Evolutionary conservation across 2,113 vertebrate species (phyloP).

Genomic region (Actenoides lindsayi): DNA sequence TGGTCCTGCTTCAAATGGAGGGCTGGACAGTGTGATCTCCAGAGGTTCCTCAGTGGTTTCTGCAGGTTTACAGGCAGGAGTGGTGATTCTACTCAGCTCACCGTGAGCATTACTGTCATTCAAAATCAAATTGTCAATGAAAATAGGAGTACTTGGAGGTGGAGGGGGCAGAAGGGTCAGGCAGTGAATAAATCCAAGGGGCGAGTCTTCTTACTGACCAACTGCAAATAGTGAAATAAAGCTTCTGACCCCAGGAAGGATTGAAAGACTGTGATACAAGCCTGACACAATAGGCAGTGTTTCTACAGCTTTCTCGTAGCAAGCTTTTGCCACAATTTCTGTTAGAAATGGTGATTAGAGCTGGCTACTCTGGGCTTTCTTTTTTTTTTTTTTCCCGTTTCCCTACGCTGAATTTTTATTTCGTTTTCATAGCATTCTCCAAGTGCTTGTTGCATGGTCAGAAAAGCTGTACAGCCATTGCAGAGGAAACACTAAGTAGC

Average conservation of each 20-base stretch:
- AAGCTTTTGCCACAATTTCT: not conserved
- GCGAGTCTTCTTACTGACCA: not conserved
- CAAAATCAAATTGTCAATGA: not conserved
- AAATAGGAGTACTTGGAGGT: not conserved
- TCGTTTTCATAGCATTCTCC: not conserved
- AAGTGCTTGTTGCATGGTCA: not conserved
- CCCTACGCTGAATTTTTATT: accelerated
- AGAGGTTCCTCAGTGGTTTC: not conserved
- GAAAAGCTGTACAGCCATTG: not conserved
- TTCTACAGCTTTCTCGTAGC: not conserved
- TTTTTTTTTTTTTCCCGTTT: not conserved
- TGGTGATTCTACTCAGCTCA: accelerated
- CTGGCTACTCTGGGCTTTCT: not conserved
- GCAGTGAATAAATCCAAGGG: not conserved
- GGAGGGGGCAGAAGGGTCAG: not conserved
- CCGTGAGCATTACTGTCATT: not conserved
- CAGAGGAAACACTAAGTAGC: not conserved
- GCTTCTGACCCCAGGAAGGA: not conserved
- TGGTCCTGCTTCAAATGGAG: not conserved
- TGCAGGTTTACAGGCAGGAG: not conserved
- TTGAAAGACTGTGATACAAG: not conserved
- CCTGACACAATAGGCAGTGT: not conserved
- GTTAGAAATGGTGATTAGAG: not conserved
- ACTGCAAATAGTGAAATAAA: not conserved
- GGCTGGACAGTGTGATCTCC: not conserved